Evolutionary conservation across 30 jellyfish, hydroid and myxozoan species (phyloP).

Genomic region (Morbakka virulenta): DNA sequence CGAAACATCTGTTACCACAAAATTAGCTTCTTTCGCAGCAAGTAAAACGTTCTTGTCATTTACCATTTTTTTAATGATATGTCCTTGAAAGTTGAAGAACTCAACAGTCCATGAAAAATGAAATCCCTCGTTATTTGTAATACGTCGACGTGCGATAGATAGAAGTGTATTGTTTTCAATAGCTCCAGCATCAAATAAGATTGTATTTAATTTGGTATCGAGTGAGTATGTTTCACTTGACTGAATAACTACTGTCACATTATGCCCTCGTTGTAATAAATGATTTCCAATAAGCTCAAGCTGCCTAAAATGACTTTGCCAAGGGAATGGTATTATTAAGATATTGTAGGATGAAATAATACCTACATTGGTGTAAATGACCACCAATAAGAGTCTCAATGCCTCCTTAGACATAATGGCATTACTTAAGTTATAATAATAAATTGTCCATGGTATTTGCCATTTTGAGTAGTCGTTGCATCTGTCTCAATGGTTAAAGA

Average conservation of each 20-base stretch:
- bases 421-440: too few species aligned
- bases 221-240: constrained; percentile 29
- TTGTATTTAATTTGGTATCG: not conserved
- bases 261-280: constrained; percentile 26
- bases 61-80: not conserved
- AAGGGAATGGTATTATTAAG: constrained; percentile 37
- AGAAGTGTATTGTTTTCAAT: constrained; percentile 8
- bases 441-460: too few species aligned
- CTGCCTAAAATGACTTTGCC: constrained; percentile 48
- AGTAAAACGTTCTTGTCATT: not conserved
- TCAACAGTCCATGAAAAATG: constrained; percentile 10
- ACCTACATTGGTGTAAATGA: too few species aligned
- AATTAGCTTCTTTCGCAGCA: constrained; percentile 19
- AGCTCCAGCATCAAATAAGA: not conserved
- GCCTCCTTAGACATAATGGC: too few species aligned
- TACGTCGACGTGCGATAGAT: constrained; percentile 2
- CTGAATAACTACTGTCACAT: constrained; percentile 9
- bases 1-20: constrained; percentile 20
- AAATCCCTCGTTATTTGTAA: constrained; percentile 6
- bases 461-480: too few species aligned
- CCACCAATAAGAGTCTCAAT: too few species aligned
- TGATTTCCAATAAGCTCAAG: constrained; percentile 21
- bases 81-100: not conserved
- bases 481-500: too few species aligned
- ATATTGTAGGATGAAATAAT: not conserved